Evolutionary conservation across 2,797 vertebrate genomes (phyloP).

Genomic region (Anguilla anguilla): DNA sequence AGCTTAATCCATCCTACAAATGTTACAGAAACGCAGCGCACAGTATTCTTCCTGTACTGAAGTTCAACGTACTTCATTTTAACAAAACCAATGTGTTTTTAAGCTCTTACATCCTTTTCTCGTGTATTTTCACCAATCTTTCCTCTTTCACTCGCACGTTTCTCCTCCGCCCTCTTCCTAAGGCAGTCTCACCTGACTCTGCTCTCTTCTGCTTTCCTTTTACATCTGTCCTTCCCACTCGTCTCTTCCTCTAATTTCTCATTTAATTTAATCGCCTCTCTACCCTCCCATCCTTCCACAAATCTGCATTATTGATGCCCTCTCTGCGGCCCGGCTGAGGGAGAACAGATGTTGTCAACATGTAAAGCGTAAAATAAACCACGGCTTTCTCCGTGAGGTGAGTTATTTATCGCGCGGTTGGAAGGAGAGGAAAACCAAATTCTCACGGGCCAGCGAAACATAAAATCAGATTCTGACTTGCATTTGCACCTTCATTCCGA

Average conservation of each 20-base stretch:
- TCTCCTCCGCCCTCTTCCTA: not conserved
- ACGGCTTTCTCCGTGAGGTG: not conserved
- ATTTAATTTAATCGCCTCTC: not conserved
- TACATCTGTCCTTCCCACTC: not conserved
- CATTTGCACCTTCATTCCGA: not conserved
- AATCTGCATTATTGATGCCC: not conserved
- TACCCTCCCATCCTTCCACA: not conserved
- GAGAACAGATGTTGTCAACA: not conserved
- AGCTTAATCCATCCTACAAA: not conserved
- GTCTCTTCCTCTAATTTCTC: not conserved
- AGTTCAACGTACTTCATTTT: not conserved
- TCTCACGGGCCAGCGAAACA: not conserved
- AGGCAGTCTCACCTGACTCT: not conserved
- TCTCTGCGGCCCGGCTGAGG: not conserved
- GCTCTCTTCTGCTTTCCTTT: not conserved
- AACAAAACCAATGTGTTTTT: not conserved
- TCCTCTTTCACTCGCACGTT: not conserved
- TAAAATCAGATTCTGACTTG: not conserved
- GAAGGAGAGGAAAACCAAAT: not conserved
- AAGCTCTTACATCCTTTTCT: not conserved
- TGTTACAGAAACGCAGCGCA: not conserved
- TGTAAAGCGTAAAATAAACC: not conserved
- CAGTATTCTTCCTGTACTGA: not conserved
- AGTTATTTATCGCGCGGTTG: not conserved
- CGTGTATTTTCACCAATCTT: constrained; percentile 24